Conservation (phyloP, 1,140 invertebrate genomes). For the Saccostrea glomerata region DNA sequence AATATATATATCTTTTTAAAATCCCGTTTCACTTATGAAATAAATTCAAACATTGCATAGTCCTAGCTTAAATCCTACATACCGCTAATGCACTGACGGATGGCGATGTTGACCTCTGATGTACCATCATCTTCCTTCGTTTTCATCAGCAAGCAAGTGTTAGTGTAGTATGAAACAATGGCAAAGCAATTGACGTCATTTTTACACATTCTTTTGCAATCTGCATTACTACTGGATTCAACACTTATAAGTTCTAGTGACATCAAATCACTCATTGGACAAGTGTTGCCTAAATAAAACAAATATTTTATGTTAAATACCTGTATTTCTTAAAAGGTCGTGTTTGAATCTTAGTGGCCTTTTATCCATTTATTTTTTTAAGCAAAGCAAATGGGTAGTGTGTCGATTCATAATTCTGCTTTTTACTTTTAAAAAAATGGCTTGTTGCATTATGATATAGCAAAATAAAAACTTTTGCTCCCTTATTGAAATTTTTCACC, state of each 20-base stretch:
- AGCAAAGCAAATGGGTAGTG: too few species aligned
- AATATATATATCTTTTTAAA: too few species aligned
- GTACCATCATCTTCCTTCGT: not conserved
- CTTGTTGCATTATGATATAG: too few species aligned
- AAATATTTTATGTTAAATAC: not conserved
- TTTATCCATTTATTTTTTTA: too few species aligned
- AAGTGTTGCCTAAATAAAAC: not conserved
- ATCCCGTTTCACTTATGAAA: too few species aligned
- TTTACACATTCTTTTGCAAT: not conserved
- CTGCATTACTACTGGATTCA: not conserved
- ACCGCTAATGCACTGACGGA: not conserved
- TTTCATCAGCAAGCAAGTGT: not conserved
- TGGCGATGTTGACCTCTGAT: not conserved
- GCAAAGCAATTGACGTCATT: not conserved
- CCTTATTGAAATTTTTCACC: too few species aligned
- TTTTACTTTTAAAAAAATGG: too few species aligned
- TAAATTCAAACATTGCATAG: too few species aligned
- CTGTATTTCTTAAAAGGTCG: too few species aligned
- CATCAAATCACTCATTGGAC: not conserved
- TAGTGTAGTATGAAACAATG: not conserved
- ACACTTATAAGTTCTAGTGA: not conserved
- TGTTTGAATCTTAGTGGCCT: too few species aligned
- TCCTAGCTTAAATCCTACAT: not conserved
- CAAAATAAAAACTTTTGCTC: too few species aligned
- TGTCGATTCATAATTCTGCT: too few species aligned